These are phyloP conservation scores for Chloroceryle amazona DNA, from an alignment of 2,797 vertebrate genomes.

Conservation along the genomic window DNA sequence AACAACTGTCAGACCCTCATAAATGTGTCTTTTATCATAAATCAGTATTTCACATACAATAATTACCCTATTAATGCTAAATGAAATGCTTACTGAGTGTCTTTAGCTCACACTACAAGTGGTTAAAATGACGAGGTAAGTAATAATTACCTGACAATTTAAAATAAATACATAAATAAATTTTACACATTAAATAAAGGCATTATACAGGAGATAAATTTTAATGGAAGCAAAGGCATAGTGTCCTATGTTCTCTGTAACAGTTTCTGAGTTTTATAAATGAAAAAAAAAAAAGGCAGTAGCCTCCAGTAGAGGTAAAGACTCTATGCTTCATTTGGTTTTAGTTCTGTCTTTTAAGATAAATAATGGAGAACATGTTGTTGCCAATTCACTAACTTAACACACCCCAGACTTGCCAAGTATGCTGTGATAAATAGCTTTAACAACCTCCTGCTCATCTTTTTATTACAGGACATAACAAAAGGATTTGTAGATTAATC, in stretches of 20 bases:
- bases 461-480: background rate
- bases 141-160: background rate
- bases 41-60: conserved; percentile 44
- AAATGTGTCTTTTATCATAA: conserved; percentile 61
- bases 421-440: conserved; percentile 20
- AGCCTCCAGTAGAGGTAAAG: background rate
- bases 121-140: conserved; percentile 20
- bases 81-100: conserved; percentile 38
- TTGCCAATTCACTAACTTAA: conserved; percentile 37
- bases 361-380: background rate
- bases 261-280: background rate
- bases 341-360: background rate
- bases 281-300: background rate
- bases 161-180: background rate
- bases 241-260: background rate
- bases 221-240: background rate
- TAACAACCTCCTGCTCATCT: conserved; percentile 7
- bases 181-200: background rate
- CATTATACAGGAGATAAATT: background rate
- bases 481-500: conserved; percentile 34
- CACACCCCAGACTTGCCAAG: conserved; percentile 12
- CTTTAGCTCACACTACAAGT: background rate
- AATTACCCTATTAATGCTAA: conserved; percentile 57
- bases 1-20: conserved; percentile 54
- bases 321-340: background rate